These are phyloP conservation scores for Muschampia plurimacula DNA, from an alignment of 2,888 invertebrate species.

Conservation along the genomic window DNA sequence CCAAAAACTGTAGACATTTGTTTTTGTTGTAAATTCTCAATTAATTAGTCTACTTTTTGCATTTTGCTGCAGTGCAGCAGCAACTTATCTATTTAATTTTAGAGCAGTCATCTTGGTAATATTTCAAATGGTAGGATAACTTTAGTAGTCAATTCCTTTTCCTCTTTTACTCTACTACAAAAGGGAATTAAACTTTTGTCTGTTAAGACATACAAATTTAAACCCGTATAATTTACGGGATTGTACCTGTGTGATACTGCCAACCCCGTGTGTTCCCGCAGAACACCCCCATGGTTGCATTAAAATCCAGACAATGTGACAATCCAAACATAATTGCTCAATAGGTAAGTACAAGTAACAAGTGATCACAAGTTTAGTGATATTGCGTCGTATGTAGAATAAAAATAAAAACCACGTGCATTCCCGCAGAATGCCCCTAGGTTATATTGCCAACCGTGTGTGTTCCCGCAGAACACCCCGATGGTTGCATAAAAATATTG, in stretches of 20 bases:
- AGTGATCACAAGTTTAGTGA: no score
- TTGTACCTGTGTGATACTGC: neutral
- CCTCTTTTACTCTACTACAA: neutral
- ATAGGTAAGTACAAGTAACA: no score
- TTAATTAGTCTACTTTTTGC: neutral
- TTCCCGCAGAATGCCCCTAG: no score
- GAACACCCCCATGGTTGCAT: no score
- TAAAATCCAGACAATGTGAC: no score
- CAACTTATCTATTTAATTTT: neutral
- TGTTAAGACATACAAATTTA: no score
- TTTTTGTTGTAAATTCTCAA: neutral
- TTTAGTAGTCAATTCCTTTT: neutral
- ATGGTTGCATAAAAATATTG: neutral
- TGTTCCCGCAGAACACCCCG: conserved; percentile 1
- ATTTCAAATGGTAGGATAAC: neutral
- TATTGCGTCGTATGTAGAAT: no score
- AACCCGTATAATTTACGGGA: neutral
- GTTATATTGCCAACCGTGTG: neutral
- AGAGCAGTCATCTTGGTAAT: neutral
- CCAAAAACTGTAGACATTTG: neutral
- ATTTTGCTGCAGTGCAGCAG: neutral
- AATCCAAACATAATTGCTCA: no score
- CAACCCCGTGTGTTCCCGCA: no score
- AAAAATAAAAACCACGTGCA: no score
- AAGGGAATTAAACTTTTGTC: no score